phyloP scores from a whole-genome alignment of 2,888 invertebrate species.

The Tanypteryx hageni region DNA sequence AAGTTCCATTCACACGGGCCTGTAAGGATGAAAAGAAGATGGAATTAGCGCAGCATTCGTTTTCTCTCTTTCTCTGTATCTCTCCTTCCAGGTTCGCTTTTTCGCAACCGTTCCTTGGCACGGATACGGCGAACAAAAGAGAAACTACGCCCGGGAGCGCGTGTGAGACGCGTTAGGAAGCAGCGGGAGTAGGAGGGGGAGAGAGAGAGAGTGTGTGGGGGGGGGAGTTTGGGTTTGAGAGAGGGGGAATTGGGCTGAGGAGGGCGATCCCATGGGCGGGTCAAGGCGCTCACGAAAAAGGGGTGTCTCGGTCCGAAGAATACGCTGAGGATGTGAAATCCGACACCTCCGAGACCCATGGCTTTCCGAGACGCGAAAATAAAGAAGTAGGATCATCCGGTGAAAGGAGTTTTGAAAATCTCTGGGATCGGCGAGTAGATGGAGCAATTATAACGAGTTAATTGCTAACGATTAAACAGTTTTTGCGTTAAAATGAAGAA shows the following conservation, averaged over 20 bases:
- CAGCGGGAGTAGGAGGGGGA: neutral
- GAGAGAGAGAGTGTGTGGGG: neutral
- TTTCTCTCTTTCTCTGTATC: neutral
- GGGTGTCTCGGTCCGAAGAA: slow-evolving; percentile 19
- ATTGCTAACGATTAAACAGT: no score
- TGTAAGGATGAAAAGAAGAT: neutral
- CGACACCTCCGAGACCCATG: neutral
- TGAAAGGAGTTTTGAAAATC: no score
- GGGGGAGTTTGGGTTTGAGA: neutral
- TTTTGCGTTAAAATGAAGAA: no score
- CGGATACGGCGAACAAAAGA: slow-evolving; percentile 27
- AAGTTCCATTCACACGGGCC: neutral
- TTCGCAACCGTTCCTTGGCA: neutral
- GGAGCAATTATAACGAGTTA: no score
- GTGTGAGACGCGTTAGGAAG: neutral
- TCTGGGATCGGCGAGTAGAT: no score
- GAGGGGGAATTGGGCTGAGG: neutral
- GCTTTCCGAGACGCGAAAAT: neutral
- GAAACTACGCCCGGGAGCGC: neutral
- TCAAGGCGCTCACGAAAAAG: slow-evolving; percentile 23
- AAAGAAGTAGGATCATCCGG: no score
- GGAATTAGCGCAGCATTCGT: slow-evolving; percentile 16
- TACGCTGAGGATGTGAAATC: slow-evolving; percentile 50
- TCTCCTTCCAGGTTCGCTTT: neutral
- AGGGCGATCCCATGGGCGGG: neutral